Conservation (phyloP, 2,113 vertebrate genomes). For the Hystrix cristata region DNA sequence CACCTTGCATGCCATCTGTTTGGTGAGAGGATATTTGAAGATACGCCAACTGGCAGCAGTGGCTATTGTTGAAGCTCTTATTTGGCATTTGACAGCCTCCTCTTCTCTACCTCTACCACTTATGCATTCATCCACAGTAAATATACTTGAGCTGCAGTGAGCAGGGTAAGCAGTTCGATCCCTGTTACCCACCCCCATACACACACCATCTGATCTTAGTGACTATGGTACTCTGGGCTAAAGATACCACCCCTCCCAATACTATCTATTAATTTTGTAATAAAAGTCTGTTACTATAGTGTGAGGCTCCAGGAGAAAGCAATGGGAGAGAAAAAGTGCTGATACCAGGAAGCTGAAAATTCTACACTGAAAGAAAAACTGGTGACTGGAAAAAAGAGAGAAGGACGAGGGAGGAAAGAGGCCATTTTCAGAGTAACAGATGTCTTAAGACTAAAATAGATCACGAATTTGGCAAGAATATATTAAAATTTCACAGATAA, state of each 20-base stretch:
- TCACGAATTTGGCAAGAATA: constrained; percentile 52
- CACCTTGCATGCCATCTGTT: constrained; percentile 51
- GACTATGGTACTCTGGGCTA: neutral
- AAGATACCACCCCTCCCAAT: neutral
- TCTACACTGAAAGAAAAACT: neutral
- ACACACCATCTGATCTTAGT: neutral
- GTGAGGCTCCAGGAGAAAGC: neutral
- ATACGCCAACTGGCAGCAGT: constrained; percentile 19
- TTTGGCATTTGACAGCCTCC: neutral
- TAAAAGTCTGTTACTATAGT: neutral
- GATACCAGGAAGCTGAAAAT: neutral
- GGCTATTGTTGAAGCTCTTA: constrained; percentile 36
- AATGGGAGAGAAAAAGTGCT: neutral
- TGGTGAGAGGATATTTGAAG: constrained; percentile 47
- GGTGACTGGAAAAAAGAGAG: neutral
- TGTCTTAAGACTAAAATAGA: constrained; percentile 62
- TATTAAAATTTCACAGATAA: constrained; percentile 12
- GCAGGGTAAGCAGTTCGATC: neutral
- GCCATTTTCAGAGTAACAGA: constrained; percentile 38
- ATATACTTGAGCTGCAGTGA: neutral
- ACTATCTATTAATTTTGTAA: neutral
- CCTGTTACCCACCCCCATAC: neutral
- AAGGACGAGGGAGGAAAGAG: neutral
- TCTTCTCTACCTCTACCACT: neutral
- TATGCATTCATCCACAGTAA: neutral